Evolutionary conservation across 2,888 invertebrate genomes (phyloP), one percentile per base, ranked within the genome.

Genomic region (Atrina japonica): DNA sequence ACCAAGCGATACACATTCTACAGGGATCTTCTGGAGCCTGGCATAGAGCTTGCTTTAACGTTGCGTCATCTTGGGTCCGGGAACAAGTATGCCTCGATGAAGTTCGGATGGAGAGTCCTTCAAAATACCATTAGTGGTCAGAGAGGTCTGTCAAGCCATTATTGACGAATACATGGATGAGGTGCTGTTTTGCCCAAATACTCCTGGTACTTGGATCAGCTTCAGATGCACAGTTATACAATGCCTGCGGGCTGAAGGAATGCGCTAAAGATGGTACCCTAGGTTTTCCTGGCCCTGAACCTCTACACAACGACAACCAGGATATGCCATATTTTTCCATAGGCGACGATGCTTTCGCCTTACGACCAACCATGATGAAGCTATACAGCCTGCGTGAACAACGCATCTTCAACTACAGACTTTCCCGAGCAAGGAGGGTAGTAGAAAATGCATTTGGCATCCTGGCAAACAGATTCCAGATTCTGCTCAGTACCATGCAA

Each of bases 381-480:
- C 80, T 73, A 0, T 80, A 67, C 53, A 14, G 49, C 14, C 50
- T 41, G 9, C 50, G 27, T 29, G 73, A 77, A 16, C 45, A 77
- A 56, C 14, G 55, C 2, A 73, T 71, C 11, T 66, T 47, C 49
- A 78, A 71, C 59, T 77, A 77, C 70, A 35, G 75, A 14, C 47
- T 78, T n/a, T 72, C 73, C 3, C 21, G 76, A 49, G 77, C 68
- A n/a, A n/a, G n/a, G n/a, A n/a, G n/a, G n/a, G n/a, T n/a, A n/a
- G n/a, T n/a, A n/a, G n/a, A n/a, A n/a, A n/a, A n/a, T n/a, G n/a
- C n/a, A n/a, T n/a, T n/a, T n/a, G n/a, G n/a, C n/a, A n/a, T n/a
- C n/a, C n/a, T 76, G 11, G 81, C 77, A n/a, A 71, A 80, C 45
- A 63, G 78, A 9, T 81, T 66, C 43, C 74, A 71, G 53, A 50